Percentiles rank a stretch among this genome's conserved stretches.
Conservation (phyloP, 2,888 invertebrate genomes). For the Tanytarsus gracilentus region DNA sequence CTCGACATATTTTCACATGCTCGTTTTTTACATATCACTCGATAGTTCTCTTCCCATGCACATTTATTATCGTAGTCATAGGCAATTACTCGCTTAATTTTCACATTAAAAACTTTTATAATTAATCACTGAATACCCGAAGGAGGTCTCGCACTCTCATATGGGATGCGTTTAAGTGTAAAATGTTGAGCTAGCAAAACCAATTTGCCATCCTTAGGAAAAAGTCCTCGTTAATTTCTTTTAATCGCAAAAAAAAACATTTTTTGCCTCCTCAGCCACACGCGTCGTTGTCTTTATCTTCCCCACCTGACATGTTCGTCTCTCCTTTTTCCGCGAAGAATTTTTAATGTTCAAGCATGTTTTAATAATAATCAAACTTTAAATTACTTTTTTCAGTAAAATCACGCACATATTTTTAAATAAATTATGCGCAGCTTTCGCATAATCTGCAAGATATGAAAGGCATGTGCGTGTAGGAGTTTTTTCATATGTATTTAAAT, state of each 20-base stretch:
- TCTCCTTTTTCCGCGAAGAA: not conserved
- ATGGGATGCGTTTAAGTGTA: not conserved
- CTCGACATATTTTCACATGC: not conserved
- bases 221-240: constrained; percentile 12
- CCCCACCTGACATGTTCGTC: not conserved
- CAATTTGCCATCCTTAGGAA: not conserved
- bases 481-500: too few relatives aligned
- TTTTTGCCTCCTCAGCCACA: not conserved
- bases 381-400: constrained; percentile 23
- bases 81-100: constrained; percentile 27
- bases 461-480: not conserved
- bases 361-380: constrained; percentile 28
- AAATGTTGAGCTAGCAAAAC: not conserved
- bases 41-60: too few relatives aligned
- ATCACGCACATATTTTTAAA: constrained; percentile 27
- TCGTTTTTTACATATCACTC: not conserved
- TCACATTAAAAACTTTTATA: constrained; percentile 24
- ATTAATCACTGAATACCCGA: constrained; percentile 23
- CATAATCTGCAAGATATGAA: not conserved
- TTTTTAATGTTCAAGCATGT: constrained; percentile 21
- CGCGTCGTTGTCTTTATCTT: too few relatives aligned
- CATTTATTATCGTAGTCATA: not conserved
- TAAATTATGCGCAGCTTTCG: constrained; percentile 22
- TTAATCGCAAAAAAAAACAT: constrained; percentile 20
- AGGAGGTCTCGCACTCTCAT: not conserved